Conservation (phyloP, 2,113 vertebrate species). For the Seriola dumerili region DNA sequence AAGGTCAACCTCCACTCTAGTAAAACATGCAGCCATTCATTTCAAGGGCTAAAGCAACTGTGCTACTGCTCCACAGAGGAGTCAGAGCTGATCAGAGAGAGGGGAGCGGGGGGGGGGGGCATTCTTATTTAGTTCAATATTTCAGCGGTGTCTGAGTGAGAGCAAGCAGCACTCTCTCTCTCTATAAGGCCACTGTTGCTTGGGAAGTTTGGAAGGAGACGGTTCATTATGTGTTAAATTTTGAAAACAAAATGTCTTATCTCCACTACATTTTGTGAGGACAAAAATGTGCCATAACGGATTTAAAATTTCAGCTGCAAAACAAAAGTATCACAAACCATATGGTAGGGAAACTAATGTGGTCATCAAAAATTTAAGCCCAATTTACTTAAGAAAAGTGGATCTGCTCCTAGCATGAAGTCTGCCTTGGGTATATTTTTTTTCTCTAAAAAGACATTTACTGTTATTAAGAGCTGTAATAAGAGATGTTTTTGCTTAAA, state of each 20-base stretch:
- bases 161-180: too few relatives aligned
- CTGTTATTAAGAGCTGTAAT: conserved; percentile 64
- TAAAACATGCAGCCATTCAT: conserved; percentile 81
- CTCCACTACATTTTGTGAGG: neutral
- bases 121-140: conserved; percentile 46
- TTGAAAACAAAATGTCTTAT: neutral
- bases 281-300: neutral
- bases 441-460: conserved; percentile 39
- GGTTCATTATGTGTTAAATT: neutral
- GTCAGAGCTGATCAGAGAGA: conserved; percentile 55
- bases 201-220: neutral
- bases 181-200: neutral
- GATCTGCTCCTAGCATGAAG: conserved; percentile 12
- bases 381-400: neutral
- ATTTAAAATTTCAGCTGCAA: conserved; percentile 1
- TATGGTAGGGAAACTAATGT: neutral
- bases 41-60: conserved; percentile 68
- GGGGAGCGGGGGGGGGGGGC: neutral
- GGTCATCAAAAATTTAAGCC: conserved; percentile 3
- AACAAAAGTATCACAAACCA: neutral
- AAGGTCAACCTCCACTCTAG: conserved; percentile 85
- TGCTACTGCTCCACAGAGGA: conserved; percentile 62
- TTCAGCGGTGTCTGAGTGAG: neutral
- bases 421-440: conserved; percentile 9
- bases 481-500: conserved; percentile 43